phyloP scores from a whole-genome alignment of 2,888 invertebrate species.

The Drosophila prolongata region DNA sequence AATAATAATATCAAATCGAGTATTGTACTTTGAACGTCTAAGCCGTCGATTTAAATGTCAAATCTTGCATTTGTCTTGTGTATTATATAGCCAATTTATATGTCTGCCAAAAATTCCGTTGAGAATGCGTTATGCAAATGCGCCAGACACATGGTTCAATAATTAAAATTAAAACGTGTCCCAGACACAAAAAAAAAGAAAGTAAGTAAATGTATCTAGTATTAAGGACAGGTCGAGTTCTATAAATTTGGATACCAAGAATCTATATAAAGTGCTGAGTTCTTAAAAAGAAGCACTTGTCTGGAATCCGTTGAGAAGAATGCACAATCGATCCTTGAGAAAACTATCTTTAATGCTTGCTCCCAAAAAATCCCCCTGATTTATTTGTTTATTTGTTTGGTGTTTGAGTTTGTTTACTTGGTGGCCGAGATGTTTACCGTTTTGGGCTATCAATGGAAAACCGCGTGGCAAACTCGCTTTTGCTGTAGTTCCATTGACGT shows the following conservation, averaged over 20 bases:
- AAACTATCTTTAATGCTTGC: neutral
- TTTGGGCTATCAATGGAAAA: slow-evolving; percentile 14
- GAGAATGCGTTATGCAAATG: slow-evolving; percentile 57
- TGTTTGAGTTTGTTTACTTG: slow-evolving; percentile 21
- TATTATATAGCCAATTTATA: slow-evolving; percentile 10
- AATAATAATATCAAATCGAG: slow-evolving; percentile 5
- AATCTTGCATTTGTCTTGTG: slow-evolving; percentile 36
- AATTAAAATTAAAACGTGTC: slow-evolving; percentile 28
- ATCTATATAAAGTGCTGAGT: slow-evolving; percentile 21
- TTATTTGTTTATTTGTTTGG: slow-evolving; percentile 20
- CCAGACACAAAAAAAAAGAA: slow-evolving; percentile 36
- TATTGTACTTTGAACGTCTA: slow-evolving; percentile 58
- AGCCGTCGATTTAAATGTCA: slow-evolving; percentile 55
- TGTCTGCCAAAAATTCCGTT: slow-evolving; percentile 38
- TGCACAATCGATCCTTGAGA: slow-evolving; percentile 6
- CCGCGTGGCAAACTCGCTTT: slow-evolving; percentile 25
- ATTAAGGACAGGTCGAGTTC: slow-evolving; percentile 10
- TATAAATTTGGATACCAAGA: neutral
- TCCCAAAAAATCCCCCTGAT: slow-evolving; percentile 5
- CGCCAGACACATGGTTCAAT: slow-evolving; percentile 40
- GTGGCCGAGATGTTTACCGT: slow-evolving; percentile 15
- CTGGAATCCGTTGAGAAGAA: neutral
- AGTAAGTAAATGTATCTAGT: slow-evolving; percentile 18
- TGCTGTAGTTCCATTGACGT: slow-evolving; percentile 21
- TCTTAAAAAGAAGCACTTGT: slow-evolving; percentile 3